Conservation (phyloP, 1,140 invertebrate species). For the Hypsibius dujardini region DNA sequence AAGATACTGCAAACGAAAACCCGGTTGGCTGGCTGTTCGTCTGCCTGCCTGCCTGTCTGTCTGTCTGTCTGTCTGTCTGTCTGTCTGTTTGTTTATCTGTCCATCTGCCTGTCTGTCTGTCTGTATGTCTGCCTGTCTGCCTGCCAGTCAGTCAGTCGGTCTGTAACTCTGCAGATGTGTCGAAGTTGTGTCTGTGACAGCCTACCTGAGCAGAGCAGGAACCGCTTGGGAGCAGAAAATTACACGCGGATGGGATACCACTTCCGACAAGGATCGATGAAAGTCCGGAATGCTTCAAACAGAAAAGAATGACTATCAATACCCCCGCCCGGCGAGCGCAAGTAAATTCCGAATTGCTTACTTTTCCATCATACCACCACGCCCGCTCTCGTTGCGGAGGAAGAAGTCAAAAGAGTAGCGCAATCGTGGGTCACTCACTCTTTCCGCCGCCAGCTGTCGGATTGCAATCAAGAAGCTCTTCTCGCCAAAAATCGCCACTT, state of each 20-base stretch:
- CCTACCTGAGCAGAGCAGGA: slow-evolving; percentile 9
- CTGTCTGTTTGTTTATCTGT: too few relatives aligned
- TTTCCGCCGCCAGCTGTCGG: background rate
- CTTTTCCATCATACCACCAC: background rate
- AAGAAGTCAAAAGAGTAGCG: background rate
- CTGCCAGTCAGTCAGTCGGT: too few relatives aligned
- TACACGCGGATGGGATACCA: background rate
- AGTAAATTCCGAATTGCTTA: background rate
- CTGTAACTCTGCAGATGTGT: too few relatives aligned
- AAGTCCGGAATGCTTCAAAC: background rate
- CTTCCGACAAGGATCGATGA: background rate
- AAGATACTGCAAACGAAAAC: background rate
- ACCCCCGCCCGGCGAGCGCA: background rate
- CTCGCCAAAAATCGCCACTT: background rate
- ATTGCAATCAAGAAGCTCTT: background rate
- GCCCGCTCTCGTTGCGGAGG: background rate
- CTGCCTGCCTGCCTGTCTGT: too few relatives aligned
- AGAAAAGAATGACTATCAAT: background rate
- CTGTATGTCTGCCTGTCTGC: too few relatives aligned
- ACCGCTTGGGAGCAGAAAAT: slow-evolving; percentile 2
- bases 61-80: too few relatives aligned
- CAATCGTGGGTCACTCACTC: background rate
- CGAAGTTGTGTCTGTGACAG: background rate
- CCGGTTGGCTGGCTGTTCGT: too few relatives aligned
- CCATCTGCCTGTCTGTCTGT: too few relatives aligned